Base-by-base conservation (phyloP, 2,113 vertebrate genomes). In the Ochotona princeps region DNA sequence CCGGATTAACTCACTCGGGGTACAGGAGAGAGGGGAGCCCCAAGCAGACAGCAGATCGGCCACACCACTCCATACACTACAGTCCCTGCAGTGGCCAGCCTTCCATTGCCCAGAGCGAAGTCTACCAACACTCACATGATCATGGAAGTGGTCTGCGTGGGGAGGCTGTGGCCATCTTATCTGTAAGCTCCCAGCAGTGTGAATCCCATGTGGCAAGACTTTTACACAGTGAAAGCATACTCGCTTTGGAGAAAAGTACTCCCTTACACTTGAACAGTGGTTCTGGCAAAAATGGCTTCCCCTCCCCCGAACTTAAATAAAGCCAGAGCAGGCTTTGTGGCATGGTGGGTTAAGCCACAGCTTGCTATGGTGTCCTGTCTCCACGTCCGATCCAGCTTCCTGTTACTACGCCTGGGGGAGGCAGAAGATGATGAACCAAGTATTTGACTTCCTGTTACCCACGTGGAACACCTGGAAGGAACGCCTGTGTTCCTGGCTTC, bases 111-210 rank as follows among this genome's bases (percentile, higher is more conserved):
- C 54, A 23, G 63, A 32, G 51, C 0, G 3, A 66, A 30, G n/a
- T 9, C 25, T 6, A 9, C 17, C 54, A 15, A 15, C 0, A 0
- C 73, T 79, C 28, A 51, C 17, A 3, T 1, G 0, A 30, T n/a
- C 2, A n/a, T 2, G 35, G 30, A 5, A 51, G 85, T 75, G 6
- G 2, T 2, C 72, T 21, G 44, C 7, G 0, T 0, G 8, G 74
- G 8, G 11, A 0, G 0, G 65, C 20, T 51, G 2, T 0, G 7
- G 25, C 5, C n/a, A 2, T 47, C 75, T 54, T 51, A 25, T 32
- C 49, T 35, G 15, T 15, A 26, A 25, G 23, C 86, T 51, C 14
- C 32, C 32, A n/a, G 72, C 18, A 30, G 32, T 0, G 11, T 32
- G 9, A n/a, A 30, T 23, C 28, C 8, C 35, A 67, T 12, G 30